A percentile compares a stretch with the other conserved stretches of the same genome.
These are phyloP conservation scores for Sprattus sprattus DNA, from an alignment of 2,113 vertebrate genomes.

Conservation along the genomic window DNA sequence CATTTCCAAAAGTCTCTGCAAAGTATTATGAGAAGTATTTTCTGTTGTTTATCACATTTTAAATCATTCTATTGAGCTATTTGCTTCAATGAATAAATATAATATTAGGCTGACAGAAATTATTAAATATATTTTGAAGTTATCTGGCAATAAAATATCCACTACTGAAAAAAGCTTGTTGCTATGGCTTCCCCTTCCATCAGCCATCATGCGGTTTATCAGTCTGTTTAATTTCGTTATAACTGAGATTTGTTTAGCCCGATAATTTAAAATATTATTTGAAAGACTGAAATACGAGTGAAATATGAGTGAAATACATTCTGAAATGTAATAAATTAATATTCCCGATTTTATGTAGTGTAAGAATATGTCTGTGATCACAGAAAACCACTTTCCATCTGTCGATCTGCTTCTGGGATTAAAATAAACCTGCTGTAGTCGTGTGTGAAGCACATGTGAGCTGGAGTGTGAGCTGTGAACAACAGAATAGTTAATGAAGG, in stretches of 20 bases:
- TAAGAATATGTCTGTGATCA: neutral
- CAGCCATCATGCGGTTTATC: neutral
- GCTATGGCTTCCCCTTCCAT: neutral
- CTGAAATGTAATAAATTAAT: neutral
- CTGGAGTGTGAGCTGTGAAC: neutral
- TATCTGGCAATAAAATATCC: neutral
- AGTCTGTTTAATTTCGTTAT: too few species aligned
- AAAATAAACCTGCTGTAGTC: neutral
- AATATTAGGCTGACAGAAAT: neutral
- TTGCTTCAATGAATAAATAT: neutral
- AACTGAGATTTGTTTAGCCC: neutral
- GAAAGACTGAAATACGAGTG: too few species aligned
- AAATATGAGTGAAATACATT: neutral
- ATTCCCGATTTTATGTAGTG: neutral
- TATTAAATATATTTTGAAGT: neutral
- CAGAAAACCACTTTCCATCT: neutral
- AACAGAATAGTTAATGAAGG: neutral
- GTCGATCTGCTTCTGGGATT: neutral
- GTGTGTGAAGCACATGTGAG: neutral
- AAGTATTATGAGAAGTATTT: neutral
- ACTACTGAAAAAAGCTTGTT: neutral
- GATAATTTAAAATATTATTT: neutral
- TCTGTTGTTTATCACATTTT: neutral
- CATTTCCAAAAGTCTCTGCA: too few species aligned
- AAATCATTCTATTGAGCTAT: neutral